Base-by-base conservation (phyloP, 2,113 vertebrate genomes). In the Equus quagga region DNA sequence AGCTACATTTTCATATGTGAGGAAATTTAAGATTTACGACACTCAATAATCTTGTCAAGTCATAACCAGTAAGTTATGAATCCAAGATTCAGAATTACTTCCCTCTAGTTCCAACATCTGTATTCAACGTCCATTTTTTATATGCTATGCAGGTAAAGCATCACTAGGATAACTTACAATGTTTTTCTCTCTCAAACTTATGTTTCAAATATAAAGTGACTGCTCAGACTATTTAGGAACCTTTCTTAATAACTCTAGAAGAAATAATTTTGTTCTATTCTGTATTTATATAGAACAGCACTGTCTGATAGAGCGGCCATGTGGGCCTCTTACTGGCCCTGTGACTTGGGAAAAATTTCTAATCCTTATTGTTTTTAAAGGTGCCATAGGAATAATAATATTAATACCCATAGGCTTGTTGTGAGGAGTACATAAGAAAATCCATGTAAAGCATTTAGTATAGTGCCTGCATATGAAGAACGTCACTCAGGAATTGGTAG, bases 401-500 rank as follows among this genome's bases (percentile, higher is more conserved):
- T 46, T 8, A 46, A 54, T 76, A 75, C 6, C 13, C 46, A 36
- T 54, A 56, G 11, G 5, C 1, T 76, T 85, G 18, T 49, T 78
- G 31, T 87, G n/a, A 90, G 9, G 26, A 86, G 70, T 62, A 54
- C 21, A 91, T 64, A 49, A 78, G 54, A 93, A 97, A 75, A 75
- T 0, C 1, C 11, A 64, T n/a, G 4, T 44, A 72, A 95, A 79
- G 5, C 13, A 79, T 24, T 70, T 92, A 10, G 4, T 28, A 31
- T 24, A 91, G 46, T 46, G 0, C 13, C 13, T 91, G 3, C 21
- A 2, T 46, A 18, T 12, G 46, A 4, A 54, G 17, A 64, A 10
- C 2, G 58, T 51, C 26, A 85, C 4, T 62, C 1, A 58, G 2
- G 28, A 33, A 62, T 76, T 89, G 12, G 69, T 76, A 70, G 44